Evolutionary conservation across 2,113 vertebrate genomes (phyloP), one percentile per base, ranked within the genome.

Genomic region (Zapornia atra): DNA sequence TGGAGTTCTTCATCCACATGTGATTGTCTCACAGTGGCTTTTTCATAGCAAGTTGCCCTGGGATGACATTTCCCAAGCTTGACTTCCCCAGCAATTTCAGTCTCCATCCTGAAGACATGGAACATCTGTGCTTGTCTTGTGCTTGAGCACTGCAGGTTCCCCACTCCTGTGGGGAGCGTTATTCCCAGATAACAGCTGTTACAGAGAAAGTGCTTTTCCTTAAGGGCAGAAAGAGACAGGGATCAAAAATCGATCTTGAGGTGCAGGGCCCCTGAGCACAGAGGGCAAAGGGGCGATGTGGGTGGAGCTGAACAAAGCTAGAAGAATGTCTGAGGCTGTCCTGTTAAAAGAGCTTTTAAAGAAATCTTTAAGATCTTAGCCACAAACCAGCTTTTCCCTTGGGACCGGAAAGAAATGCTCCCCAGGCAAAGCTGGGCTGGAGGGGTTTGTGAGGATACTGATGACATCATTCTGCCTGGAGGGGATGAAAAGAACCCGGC

Each of bases 271-370:
- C 56, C 54, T n/a, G 46, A 46, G 63, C n/a, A 44, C 59, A 72
- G 66, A 54, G 33, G 5, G 24, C 0, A 0, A 57, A 24, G 0
- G 4, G 71, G 12, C 42, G 71, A 3, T 31, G 48, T 36, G 3
- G 34, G 5, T 21, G 44, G 11, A 87, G 53, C 54, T 86, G 72
- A 15, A 64, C 38, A 53, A 53, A 29, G 26, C 1, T 0, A 20
- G 12, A 64, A 11, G 54, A 22, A 36, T 28, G 4, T 33, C 24
- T 28, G 29, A 93, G 29, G 18, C 59, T 66, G 68, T 82, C n/a
- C 6, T 46, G 42, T 71, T 92, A 56, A 57, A 78, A 50, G 10
- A 11, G 51, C 3, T 6, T 50, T 87, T 76, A 54, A 84, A 53
- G 71, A 29, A 60, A 50, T 40, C 18, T 50, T 56, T 11, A 40